Percentiles rank a stretch among this genome's conserved stretches.
These are phyloP conservation scores for Hylaeus volcanicus DNA, from an alignment of 1,140 invertebrate species.

Conservation along the genomic window DNA sequence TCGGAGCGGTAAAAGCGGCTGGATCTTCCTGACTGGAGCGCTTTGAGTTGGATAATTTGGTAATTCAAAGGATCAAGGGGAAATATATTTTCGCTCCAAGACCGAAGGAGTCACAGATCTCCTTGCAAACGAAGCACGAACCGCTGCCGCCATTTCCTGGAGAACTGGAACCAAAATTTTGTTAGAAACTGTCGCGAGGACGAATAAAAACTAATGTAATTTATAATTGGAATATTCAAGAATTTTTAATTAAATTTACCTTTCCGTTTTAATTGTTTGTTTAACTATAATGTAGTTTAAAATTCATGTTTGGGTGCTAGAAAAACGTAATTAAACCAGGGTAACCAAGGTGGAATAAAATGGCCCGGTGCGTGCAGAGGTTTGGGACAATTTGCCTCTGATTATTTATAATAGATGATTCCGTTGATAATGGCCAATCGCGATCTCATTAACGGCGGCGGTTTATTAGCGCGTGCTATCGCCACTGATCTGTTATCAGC, in stretches of 20 bases:
- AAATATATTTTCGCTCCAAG: constrained; percentile 42
- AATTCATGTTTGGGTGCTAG: too few species aligned
- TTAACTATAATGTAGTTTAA: too few species aligned
- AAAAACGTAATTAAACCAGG: not conserved
- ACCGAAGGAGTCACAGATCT: not conserved
- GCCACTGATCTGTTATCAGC: not conserved
- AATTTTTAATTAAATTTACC: too few species aligned
- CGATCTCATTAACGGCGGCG: constrained; percentile 10
- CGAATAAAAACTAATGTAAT: too few species aligned
- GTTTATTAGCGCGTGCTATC: constrained; percentile 5
- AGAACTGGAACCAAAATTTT: not conserved
- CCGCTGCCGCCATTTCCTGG: not conserved
- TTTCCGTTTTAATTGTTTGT: too few species aligned
- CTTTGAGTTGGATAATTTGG: constrained; percentile 52
- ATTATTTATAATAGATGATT: constrained; percentile 3
- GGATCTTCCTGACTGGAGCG: not conserved
- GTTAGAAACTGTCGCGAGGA: not conserved
- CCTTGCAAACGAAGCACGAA: constrained; percentile 20
- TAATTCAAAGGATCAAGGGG: constrained; percentile 48
- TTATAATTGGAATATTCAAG: too few species aligned
- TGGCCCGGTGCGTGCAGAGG: too few species aligned
- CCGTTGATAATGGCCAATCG: not conserved
- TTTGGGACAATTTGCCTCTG: not conserved
- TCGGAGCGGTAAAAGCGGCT: constrained; percentile 16
- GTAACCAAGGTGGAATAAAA: not conserved